Evolutionary conservation across 2,888 invertebrate species (phyloP).

Genomic region (Phengaris arion): DNA sequence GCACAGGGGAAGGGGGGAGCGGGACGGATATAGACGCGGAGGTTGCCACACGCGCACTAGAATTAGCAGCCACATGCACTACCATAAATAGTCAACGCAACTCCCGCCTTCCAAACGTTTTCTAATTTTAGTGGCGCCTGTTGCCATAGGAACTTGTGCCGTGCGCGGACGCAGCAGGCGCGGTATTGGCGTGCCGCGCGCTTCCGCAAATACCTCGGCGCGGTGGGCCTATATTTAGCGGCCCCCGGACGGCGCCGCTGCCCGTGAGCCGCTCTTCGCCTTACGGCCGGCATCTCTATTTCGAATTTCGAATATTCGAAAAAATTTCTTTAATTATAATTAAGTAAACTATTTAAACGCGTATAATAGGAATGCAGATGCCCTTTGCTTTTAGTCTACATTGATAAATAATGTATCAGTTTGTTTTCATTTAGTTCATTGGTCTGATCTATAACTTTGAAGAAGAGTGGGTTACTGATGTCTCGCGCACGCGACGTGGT

Average conservation of each 20-base stretch:
- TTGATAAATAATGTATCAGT: no score
- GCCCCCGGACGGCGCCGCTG: constrained; percentile 39
- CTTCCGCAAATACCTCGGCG: constrained; percentile 55
- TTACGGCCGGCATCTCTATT: background rate
- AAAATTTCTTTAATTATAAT: background rate
- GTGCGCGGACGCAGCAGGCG: constrained; percentile 43
- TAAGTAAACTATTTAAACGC: background rate
- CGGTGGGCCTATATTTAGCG: constrained; percentile 41
- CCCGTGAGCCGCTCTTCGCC: constrained; percentile 3
- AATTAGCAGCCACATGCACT: constrained; percentile 59
- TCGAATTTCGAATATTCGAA: background rate
- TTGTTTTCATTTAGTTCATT: background rate
- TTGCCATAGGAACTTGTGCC: constrained; percentile 44
- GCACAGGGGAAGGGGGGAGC: background rate
- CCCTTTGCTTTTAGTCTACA: no score
- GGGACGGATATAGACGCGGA: constrained; percentile 51
- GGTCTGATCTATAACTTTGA: background rate
- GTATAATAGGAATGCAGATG: background rate
- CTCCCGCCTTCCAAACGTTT: constrained; percentile 61
- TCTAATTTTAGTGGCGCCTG: constrained; percentile 61
- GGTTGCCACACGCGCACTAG: constrained; percentile 58
- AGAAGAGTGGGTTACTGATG: background rate
- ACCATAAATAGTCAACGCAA: constrained; percentile 77
- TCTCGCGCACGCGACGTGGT: background rate
- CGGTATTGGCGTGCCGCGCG: constrained; percentile 43